Evolutionary conservation across 2,113 vertebrate genomes (phyloP).

Genomic region (Ornithorhynchus anatinus): DNA sequence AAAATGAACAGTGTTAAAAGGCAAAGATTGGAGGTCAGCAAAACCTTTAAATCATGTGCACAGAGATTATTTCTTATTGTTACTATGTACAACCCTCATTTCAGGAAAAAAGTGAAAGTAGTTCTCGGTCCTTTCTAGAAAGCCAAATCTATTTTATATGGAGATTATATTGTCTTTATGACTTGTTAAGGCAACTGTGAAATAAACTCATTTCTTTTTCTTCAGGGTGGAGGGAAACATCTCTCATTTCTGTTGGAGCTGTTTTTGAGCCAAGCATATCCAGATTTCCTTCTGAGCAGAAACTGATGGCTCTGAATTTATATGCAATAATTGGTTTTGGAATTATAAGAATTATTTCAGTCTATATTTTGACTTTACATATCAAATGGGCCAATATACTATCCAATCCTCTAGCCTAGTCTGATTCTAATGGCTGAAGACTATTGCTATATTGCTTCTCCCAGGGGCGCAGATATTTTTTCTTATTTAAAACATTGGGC

Average conservation of each 20-base stretch:
- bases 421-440: constrained; percentile 8
- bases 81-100: constrained; percentile 1
- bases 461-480: not conserved
- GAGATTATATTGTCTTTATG: not conserved
- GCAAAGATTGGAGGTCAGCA: constrained; percentile 48
- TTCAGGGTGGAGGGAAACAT: not conserved
- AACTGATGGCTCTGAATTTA: constrained; percentile 29
- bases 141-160: not conserved
- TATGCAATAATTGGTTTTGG: constrained; percentile 29
- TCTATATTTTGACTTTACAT: constrained; percentile 39
- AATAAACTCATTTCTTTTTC: not conserved
- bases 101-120: constrained; percentile 18
- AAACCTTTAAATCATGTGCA: constrained; percentile 31
- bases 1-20: constrained; percentile 19
- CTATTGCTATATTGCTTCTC: constrained; percentile 22
- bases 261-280: not conserved
- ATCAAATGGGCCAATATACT: constrained; percentile 22
- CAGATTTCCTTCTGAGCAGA: not conserved
- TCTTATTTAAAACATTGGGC: not conserved
- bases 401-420: constrained; percentile 29
- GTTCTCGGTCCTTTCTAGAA: constrained; percentile 4
- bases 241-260: not conserved
- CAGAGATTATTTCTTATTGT: not conserved
- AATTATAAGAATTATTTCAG: constrained; percentile 12
- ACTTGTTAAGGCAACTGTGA: constrained; percentile 27